phyloP scores from a whole-genome alignment of 2,113 vertebrate species.

The Tichodroma muraria region DNA sequence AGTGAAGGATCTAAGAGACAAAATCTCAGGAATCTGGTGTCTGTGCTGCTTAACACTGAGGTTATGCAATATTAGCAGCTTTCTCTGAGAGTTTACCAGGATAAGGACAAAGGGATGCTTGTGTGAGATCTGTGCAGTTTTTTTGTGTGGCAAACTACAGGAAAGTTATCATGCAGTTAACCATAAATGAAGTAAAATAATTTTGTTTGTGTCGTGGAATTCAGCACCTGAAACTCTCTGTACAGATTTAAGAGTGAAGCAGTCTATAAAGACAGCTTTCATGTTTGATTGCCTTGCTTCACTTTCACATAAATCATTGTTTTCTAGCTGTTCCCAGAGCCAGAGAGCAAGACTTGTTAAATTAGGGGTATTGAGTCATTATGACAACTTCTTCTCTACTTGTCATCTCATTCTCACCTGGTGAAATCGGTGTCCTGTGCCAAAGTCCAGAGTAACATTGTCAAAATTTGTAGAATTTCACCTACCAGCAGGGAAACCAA shows the following conservation, averaged over 20 bases:
- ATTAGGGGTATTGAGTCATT: neutral
- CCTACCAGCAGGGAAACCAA: neutral
- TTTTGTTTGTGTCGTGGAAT: neutral
- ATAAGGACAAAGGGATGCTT: neutral
- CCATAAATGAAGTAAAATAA: neutral
- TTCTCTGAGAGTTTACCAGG: neutral
- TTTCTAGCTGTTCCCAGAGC: neutral
- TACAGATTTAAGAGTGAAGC: neutral
- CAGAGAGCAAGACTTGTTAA: neutral
- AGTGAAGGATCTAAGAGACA: neutral
- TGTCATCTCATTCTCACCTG: neutral
- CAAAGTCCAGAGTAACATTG: neutral
- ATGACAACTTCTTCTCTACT: neutral
- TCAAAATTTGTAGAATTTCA: neutral
- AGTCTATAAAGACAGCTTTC: neutral
- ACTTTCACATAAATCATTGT: neutral
- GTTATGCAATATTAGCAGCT: neutral
- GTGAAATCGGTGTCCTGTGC: neutral
- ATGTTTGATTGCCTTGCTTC: neutral
- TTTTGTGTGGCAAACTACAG: neutral
- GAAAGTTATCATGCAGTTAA: neutral
- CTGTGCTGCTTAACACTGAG: neutral
- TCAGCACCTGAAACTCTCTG: neutral
- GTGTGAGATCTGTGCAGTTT: neutral
- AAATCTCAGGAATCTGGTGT: neutral